A percentile compares a stretch with the other conserved stretches of the same genome.
These are phyloP conservation scores for Lamprologus ornatipinnis DNA, from an alignment of 2,113 vertebrate species.

Conservation along the genomic window DNA sequence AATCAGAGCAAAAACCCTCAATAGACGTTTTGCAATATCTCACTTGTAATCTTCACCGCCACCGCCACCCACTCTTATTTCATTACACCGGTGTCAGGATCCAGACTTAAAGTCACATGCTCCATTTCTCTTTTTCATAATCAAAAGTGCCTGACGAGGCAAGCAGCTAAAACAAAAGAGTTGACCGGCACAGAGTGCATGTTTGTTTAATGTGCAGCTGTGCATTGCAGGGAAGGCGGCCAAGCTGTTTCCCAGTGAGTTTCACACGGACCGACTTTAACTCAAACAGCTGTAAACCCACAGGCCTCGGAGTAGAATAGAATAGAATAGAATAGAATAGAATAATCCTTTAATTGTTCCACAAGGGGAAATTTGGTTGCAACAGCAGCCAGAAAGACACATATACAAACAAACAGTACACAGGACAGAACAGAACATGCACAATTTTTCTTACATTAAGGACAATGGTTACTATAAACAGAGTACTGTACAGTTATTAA, in stretches of 20 bases:
- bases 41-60: neutral
- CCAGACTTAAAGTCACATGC: conserved; percentile 21
- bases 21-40: neutral
- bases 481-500: neutral
- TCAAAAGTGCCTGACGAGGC: conserved; percentile 32
- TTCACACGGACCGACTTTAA: conserved; percentile 24
- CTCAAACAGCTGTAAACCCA: conserved; percentile 24
- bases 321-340: neutral
- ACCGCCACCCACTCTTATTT: neutral
- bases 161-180: neutral
- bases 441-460: neutral
- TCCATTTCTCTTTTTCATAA: neutral
- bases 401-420: neutral
- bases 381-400: neutral
- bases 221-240: conserved; percentile 18
- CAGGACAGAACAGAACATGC: neutral
- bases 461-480: neutral
- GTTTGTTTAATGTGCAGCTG: conserved; percentile 60
- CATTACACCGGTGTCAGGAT: neutral
- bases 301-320: neutral
- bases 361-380: neutral
- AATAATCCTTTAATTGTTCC: neutral
- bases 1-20: neutral
- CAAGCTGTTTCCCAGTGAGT: neutral
- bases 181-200: conserved; percentile 31